Evolutionary conservation across 2,797 vertebrate species (phyloP).

Genomic region (Sebastiscus albofasciatus): DNA sequence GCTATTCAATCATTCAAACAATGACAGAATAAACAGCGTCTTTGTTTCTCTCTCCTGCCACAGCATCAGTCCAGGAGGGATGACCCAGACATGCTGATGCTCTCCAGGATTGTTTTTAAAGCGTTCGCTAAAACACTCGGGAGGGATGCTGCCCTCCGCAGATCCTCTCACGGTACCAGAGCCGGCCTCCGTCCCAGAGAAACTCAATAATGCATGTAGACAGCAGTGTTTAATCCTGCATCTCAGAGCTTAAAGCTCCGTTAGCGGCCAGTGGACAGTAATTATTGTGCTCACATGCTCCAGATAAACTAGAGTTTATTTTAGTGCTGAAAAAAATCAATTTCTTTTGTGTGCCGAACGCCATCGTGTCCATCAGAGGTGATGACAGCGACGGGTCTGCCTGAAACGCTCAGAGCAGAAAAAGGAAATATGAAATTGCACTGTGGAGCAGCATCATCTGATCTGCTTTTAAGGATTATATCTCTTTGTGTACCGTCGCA

Average conservation of each 20-base stretch:
- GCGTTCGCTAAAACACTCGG: slow-evolving; percentile 33
- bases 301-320: slow-evolving; percentile 19
- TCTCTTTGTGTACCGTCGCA: neutral
- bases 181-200: slow-evolving; percentile 31
- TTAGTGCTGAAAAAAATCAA: slow-evolving; percentile 18
- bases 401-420: neutral
- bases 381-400: neutral
- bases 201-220: slow-evolving; percentile 63
- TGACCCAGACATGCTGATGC: slow-evolving; percentile 45
- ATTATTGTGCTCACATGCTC: slow-evolving; percentile 26
- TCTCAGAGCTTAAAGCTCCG: slow-evolving; percentile 43
- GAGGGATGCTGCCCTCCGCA: slow-evolving; percentile 29
- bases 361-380: neutral
- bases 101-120: slow-evolving; percentile 60
- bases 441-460: neutral
- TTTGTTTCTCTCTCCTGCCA: slow-evolving; percentile 24
- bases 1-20: slow-evolving; percentile 5
- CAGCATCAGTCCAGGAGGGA: slow-evolving; percentile 35
- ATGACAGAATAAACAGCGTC: neutral
- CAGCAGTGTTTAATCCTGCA: slow-evolving; percentile 50
- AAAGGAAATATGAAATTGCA: slow-evolving; percentile 24
- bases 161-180: slow-evolving; percentile 35
- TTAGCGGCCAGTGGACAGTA: slow-evolving; percentile 22
- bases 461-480: slow-evolving; percentile 19
- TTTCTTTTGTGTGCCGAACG: slow-evolving; percentile 21